Conservation (phyloP, 2,113 vertebrate species). For the Pseudolaguvia tuberculata region DNA sequence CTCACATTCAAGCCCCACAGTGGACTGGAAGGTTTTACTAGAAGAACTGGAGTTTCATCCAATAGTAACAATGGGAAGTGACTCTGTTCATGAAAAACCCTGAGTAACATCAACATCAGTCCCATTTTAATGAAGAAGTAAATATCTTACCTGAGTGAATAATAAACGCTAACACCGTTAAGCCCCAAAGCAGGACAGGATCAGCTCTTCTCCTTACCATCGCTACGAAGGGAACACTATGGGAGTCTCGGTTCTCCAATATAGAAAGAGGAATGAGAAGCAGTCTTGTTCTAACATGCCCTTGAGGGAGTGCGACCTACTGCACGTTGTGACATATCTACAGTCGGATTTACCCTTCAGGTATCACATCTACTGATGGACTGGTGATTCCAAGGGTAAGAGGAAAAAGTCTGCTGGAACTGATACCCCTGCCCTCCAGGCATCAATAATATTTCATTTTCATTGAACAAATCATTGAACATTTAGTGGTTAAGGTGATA, state of each 20-base stretch:
- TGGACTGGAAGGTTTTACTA: no score
- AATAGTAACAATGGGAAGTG: no score
- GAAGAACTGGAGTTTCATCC: no score
- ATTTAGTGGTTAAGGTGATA: background rate
- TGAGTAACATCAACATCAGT: no score
- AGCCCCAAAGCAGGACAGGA: no score
- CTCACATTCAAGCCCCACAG: no score
- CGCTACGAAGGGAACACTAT: slow-evolving; percentile 36
- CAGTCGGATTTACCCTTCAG: background rate
- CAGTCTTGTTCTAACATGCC: slow-evolving; percentile 50
- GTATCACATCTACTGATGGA: background rate
- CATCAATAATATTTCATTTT: background rate
- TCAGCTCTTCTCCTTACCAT: no score
- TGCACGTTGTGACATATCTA: background rate
- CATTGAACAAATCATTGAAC: background rate
- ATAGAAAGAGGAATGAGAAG: background rate
- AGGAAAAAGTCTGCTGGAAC: background rate
- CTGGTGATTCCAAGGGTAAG: background rate
- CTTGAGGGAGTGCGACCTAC: background rate
- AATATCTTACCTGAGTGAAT: no score
- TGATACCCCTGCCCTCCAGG: background rate
- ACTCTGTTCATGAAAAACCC: no score
- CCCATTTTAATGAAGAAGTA: no score
- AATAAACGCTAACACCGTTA: no score
- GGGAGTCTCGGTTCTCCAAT: background rate